Evolutionary conservation across 2,888 invertebrate species (phyloP), one percentile per base, ranked within the genome.

Genomic region (Plagodis dolabraria): DNA sequence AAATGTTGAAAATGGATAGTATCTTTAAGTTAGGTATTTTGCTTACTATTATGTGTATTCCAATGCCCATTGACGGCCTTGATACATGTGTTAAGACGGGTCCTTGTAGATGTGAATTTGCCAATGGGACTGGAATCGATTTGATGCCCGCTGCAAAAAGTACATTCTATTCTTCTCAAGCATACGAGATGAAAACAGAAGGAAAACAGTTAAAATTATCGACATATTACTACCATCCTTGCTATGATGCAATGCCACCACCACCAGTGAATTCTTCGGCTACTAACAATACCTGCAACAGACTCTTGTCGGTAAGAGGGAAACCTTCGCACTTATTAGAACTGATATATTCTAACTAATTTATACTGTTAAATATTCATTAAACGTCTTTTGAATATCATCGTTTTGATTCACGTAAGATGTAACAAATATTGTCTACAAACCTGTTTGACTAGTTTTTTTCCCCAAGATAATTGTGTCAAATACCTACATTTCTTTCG

Each of bases 111-210:
- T 93, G 93, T 74, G 85, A 80, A 66, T 93, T 89, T 78, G 67
- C 87, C 6, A 92, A 92, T 82, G 93, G 93, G 62, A 92, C 92
- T 71, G 92, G 92, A 71, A 84, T 92, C 67, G 92, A 93, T 78
- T 77, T 93, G 63, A 71, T 82, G 45, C 83, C 86, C 45, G 72
- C 83, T 48, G 73, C 73, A 63, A 81, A 81, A 60, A 60, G 75
- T 57, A 70, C 70, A 5, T 88, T 87, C 77, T 87, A 80, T 66
- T 52, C 67, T 47, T 79, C 85, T 48, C 72, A 83, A 69, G 78
- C 61, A n/a, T 86, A 71, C 68, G 63, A 66, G 60, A 50, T 64
- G 9, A 73, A 77, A 56, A 70, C 69, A 42, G 75, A 68, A 60
- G 77, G 72, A 36, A 59, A 72, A 12, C 72, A 82, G 64, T 79